A percentile compares a stretch with the other conserved stretches of the same genome.
phyloP scores from a whole-genome alignment of 2,797 vertebrate species.

The Platyrinchus mystaceus region DNA sequence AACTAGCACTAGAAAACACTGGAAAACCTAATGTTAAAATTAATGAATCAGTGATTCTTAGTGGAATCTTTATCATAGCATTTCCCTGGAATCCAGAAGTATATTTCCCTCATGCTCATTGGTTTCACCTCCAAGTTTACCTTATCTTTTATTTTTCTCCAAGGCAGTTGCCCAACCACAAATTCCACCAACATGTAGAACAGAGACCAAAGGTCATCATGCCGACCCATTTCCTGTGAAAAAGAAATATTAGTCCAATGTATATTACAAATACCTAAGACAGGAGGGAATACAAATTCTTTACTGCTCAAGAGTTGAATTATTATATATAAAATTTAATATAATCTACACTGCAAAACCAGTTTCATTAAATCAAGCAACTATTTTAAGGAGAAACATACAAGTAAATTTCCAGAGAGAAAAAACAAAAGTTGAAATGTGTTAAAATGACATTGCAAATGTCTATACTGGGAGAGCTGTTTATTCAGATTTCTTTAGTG shows the following conservation, averaged over 20 bases:
- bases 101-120: neutral
- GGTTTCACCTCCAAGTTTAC: slow-evolving; percentile 71
- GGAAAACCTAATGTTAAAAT: neutral
- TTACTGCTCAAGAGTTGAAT: neutral
- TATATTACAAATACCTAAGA: neutral
- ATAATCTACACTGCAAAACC: neutral
- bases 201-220: slow-evolving; percentile 98
- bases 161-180: slow-evolving; percentile 93
- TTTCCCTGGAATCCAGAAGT: neutral
- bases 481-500: neutral
- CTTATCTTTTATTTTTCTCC: slow-evolving; percentile 99
- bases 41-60: neutral
- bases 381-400: neutral
- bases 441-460: neutral
- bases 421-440: neutral
- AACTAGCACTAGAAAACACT: neutral
- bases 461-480: neutral
- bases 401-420: neutral
- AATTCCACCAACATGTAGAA: slow-evolving; percentile 99
- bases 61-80: neutral
- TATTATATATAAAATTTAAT: neutral
- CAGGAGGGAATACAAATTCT: neutral
- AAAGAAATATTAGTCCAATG: slow-evolving; percentile 46
- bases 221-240: slow-evolving; percentile 95
- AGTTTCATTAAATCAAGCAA: neutral